A percentile compares a stretch with the other conserved stretches of the same genome.
These are phyloP conservation scores for Hypselothyrea guttata DNA, from an alignment of 2,888 invertebrate genomes.

Conservation along the genomic window DNA sequence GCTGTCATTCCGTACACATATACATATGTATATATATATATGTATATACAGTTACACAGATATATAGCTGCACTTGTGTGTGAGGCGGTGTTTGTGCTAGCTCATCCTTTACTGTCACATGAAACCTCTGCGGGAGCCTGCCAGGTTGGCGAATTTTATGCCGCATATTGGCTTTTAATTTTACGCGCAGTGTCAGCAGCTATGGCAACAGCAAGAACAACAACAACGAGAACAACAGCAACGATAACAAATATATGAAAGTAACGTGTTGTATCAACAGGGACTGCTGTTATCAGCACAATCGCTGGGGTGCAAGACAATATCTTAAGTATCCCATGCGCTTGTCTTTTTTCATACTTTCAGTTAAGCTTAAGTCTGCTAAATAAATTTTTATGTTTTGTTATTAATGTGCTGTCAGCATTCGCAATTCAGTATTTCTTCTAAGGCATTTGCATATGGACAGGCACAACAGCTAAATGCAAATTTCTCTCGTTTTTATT, in stretches of 20 bases:
- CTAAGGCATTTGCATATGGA: slow-evolving; percentile 27
- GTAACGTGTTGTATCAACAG: slow-evolving; percentile 1
- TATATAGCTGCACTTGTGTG: no score
- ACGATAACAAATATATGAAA: neutral
- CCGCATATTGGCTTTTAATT: slow-evolving; percentile 74
- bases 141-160: slow-evolving; percentile 64
- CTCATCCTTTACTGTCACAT: slow-evolving; percentile 21
- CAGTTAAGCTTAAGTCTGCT: slow-evolving; percentile 9
- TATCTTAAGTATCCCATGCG: slow-evolving; percentile 18
- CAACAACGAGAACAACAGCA: neutral
- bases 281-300: slow-evolving; percentile 56
- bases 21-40: slow-evolving; percentile 1
- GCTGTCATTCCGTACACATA: slow-evolving; percentile 17
- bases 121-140: slow-evolving; percentile 40
- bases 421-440: slow-evolving; percentile 1
- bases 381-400: slow-evolving; percentile 45
- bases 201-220: slow-evolving; percentile 17
- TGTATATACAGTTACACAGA: neutral
- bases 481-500: slow-evolving; percentile 8
- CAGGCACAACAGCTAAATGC: slow-evolving; percentile 21
- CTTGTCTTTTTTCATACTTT: neutral
- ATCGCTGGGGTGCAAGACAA: slow-evolving; percentile 56
- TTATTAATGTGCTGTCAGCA: slow-evolving; percentile 49
- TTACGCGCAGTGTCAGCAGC: slow-evolving; percentile 68
- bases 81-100: slow-evolving; percentile 6